phyloP scores from a whole-genome alignment of 2,797 vertebrate genomes.

The Lacerta bilineata region DNA sequence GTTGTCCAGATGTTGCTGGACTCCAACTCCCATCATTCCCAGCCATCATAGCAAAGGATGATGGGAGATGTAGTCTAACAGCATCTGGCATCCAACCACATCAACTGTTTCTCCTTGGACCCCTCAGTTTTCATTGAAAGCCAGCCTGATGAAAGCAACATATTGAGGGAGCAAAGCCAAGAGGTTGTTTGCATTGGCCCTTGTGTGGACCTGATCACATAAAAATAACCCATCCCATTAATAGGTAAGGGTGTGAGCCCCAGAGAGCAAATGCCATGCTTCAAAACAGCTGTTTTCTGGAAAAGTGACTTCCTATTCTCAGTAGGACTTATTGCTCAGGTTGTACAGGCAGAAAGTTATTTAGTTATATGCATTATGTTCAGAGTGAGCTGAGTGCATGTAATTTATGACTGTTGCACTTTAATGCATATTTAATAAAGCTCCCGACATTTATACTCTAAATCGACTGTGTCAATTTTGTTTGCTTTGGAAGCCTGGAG shows the following conservation, averaged over 20 bases:
- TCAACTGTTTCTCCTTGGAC: neutral
- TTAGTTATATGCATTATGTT: slow-evolving; percentile 75
- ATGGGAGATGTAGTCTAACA: too few relatives aligned
- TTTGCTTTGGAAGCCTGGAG: slow-evolving; percentile 76
- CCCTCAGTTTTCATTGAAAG: neutral
- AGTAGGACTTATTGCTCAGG: slow-evolving; percentile 69
- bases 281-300: slow-evolving; percentile 50
- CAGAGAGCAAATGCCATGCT: slow-evolving; percentile 63
- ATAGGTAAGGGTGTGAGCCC: slow-evolving; percentile 36
- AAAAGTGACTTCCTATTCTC: slow-evolving; percentile 68
- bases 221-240: neutral
- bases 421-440: slow-evolving; percentile 82
- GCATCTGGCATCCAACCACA: too few relatives aligned
- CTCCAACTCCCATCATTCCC: too few relatives aligned
- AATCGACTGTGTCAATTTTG: slow-evolving; percentile 79
- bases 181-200: neutral
- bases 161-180: neutral
- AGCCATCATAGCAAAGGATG: too few relatives aligned
- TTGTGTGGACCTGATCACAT: neutral
- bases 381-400: slow-evolving; percentile 72
- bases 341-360: slow-evolving; percentile 77
- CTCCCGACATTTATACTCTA: slow-evolving; percentile 77
- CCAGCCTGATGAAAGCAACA: neutral
- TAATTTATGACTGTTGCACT: slow-evolving; percentile 79
- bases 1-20: too few relatives aligned